Base-by-base conservation (phyloP, 2,888 invertebrate species). In the Eumacrocentrus americanus region DNA sequence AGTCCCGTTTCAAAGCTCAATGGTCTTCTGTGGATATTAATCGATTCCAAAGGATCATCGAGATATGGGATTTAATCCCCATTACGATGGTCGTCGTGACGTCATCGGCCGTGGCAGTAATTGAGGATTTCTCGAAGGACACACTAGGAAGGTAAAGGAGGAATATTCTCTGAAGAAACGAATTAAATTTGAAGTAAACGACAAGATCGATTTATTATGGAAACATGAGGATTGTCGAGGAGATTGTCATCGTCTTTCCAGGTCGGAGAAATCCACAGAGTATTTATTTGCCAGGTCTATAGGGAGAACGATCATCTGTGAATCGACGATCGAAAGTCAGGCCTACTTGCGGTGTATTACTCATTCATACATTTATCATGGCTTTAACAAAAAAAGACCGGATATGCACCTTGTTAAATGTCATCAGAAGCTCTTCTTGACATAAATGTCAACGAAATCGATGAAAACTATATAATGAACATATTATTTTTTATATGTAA, bases 71-170 rank as follows among this genome's bases (percentile, higher is more conserved):
- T 62, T 70, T 67, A 58, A 63, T 66, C 51, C 70, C 54, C 34
- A 58, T 61, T 60, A 72, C 58, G 66, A 76, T 76, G 76, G 75
- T 76, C 68, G 74, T 76, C 61, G 74, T 73, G 62, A 71, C 75
- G 54, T 76, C 78, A 64, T 74, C 78, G 65, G 72, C 73, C 59
- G 72, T 74, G 14, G 66, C 78, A 20, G 72, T 76, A 42, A 65
- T 77, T 74, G 79, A 79, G 67, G 78, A 80, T 65, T 74, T 74
- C 59, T 74, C 78, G 12, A 79, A 72, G 70, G 80, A 80, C 58
- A 79, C 79, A 9, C 72, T 79, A 55, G 79, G 78, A 70, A 79
- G 79, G 80, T 80, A 77, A 54, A 12, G 6, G 6, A n/a, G 35
- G 22, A 22, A 46, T n/a, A 42, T 18, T 14, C 7, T 14, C 5